Percentiles rank a stretch among this genome's conserved stretches.
phyloP scores from a whole-genome alignment of 2,797 vertebrate species.

The Lates japonicus region DNA sequence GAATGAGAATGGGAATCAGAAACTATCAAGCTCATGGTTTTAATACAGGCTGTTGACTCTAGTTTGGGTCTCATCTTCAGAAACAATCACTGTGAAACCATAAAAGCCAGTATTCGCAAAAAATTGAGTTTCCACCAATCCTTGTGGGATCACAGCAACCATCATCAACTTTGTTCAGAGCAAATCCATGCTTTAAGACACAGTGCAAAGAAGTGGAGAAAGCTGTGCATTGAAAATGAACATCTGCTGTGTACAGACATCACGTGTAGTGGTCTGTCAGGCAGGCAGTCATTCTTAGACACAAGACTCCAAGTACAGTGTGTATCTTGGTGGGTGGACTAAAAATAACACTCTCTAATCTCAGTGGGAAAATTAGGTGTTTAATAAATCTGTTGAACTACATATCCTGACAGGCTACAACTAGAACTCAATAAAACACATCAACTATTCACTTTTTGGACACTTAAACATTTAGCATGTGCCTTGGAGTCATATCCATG shows the following conservation, averaged over 20 bases:
- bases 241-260: conserved; percentile 51
- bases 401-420: conserved; percentile 78
- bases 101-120: conserved; percentile 36
- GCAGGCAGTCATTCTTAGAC: conserved; percentile 60
- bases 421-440: conserved; percentile 77
- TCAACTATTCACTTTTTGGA: conserved; percentile 74
- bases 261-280: conserved; percentile 21
- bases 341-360: conserved; percentile 79
- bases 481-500: conserved; percentile 80
- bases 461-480: conserved; percentile 72
- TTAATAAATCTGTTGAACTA: conserved; percentile 82
- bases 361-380: conserved; percentile 79
- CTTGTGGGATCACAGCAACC: conserved; percentile 48
- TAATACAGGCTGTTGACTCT: conserved; percentile 27
- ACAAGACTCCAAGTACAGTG: conserved; percentile 59
- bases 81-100: conserved; percentile 15
- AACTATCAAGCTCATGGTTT: conserved; percentile 44
- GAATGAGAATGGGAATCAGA: conserved; percentile 55
- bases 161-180: conserved; percentile 48
- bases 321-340: conserved; percentile 61
- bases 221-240: conserved; percentile 47
- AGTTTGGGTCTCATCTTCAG: conserved; percentile 7
- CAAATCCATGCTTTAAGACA: conserved; percentile 30
- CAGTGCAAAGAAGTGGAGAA: conserved; percentile 36
- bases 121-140: conserved; percentile 15